Percentiles rank a stretch among this genome's conserved stretches.
These are phyloP conservation scores for Luidia sarsii DNA, from an alignment of 53 echinoderm and acorn worm species.

Conservation along the genomic window DNA sequence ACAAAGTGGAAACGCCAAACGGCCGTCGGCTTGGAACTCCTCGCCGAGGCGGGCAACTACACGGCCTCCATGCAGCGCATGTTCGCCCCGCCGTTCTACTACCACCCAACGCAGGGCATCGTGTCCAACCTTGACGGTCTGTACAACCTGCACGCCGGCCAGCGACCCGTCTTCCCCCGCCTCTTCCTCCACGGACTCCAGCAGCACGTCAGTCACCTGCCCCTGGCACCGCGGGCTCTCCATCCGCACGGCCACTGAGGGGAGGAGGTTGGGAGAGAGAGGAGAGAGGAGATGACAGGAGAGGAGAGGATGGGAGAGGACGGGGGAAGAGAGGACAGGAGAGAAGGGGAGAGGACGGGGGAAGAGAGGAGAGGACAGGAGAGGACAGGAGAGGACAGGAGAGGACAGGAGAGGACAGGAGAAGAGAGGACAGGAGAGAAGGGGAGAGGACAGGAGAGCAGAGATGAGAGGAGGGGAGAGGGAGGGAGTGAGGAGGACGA, in stretches of 20 bases:
- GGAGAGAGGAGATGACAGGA: too few species aligned
- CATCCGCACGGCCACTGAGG: conserved; percentile 92
- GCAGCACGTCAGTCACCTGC: conserved; percentile 85
- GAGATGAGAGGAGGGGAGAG: too few species aligned
- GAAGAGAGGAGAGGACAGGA: too few species aligned
- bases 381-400: too few species aligned
- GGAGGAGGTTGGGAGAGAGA: too few species aligned
- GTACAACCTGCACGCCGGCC: conserved; percentile 86
- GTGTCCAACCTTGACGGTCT: conserved; percentile 86
- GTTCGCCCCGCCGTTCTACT: conserved; percentile 92
- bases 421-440: too few species aligned
- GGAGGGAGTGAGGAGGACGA: too few species aligned
- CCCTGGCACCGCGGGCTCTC: conserved; percentile 80
- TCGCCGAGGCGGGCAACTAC: conserved; percentile 96
- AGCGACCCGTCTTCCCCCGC: conserved; percentile 90
- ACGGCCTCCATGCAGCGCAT: conserved; percentile 92
- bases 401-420: too few species aligned
- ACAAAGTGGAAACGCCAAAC: conserved; percentile 99
- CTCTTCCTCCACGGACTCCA: conserved; percentile 91
- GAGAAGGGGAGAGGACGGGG: too few species aligned
- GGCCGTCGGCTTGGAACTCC: conserved; percentile 89
- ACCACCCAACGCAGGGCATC: conserved; percentile 88
- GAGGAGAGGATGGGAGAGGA: neutral
- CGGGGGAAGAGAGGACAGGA: too few species aligned
- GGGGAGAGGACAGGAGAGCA: too few species aligned